Evolutionary conservation across 2,888 invertebrate genomes (phyloP).

Genomic region (Dendrolimus pini): DNA sequence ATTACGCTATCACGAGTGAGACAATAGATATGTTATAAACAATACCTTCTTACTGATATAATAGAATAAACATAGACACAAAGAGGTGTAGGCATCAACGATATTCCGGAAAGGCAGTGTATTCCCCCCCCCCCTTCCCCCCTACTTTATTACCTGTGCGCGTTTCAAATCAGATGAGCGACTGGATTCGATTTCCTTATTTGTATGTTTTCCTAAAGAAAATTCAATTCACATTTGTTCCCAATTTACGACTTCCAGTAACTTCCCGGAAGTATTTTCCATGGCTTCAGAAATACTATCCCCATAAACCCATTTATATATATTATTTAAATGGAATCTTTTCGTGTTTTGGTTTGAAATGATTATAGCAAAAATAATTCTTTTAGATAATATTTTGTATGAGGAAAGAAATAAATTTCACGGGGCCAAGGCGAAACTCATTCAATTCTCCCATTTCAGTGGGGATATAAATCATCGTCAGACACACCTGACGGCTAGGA

Average conservation of each 20-base stretch:
- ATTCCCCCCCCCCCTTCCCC: constrained; percentile 9
- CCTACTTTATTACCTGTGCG: constrained; percentile 25
- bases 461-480: constrained; percentile 63
- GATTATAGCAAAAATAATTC: background rate
- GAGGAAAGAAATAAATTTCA: constrained; percentile 28
- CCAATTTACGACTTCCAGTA: constrained; percentile 27
- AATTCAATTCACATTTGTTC: constrained; percentile 37
- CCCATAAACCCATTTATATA: constrained; percentile 3
- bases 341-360: constrained; percentile 3
- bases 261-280: constrained; percentile 23
- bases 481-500: constrained; percentile 49
- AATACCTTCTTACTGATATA: too few relatives aligned
- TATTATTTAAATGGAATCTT: background rate
- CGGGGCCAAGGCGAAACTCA: constrained; percentile 40
- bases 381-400: background rate
- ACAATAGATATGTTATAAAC: too few relatives aligned
- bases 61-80: too few relatives aligned
- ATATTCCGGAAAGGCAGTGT: too few relatives aligned
- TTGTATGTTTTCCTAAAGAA: constrained; percentile 35
- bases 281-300: constrained; percentile 15
- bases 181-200: constrained; percentile 39
- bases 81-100: too few relatives aligned
- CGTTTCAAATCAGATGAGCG: constrained; percentile 37
- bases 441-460: constrained; percentile 50
- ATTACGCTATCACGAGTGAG: too few relatives aligned